Base-by-base conservation (phyloP, 1,140 invertebrate genomes). In the Temnothorax curvispinosus region DNA sequence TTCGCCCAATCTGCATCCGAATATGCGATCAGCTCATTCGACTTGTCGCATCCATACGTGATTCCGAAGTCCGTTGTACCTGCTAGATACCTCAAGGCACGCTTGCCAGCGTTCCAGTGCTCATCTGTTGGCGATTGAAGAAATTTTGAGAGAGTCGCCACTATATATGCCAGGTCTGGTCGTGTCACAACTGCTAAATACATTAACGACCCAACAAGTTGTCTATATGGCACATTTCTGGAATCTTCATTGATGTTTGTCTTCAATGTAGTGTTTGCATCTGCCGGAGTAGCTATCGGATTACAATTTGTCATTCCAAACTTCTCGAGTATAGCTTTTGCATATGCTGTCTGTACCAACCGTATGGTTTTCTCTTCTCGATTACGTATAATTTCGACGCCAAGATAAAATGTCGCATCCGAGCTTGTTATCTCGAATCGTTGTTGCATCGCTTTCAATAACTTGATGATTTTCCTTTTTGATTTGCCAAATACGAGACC, bases 341-440 rank as follows among this genome's bases (percentile, higher is more conserved):
- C 41, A 54, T 72, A 72, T 3, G 15, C 21, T 2, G 69, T 32
- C 8, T 72, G 69, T 15, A 32, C 13, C 1, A 72, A 15, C 0
- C 44, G 18, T 32, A 72, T 18, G 9, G 21, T 72, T 21, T 35
- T 72, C 21, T 27, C 38, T 50, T 27, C 69, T 2, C 21, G 69
- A 52, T 72, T 72, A 2, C 69, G 69, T 18, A 52, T 35, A 5
- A 72, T 72, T 54, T 72, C 69, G 2, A 72, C 11, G 4, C 69
- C 32, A 15, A 72, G 3, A 72, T 72, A 72, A 35, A 21, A 72
- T 4, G n/a, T 72, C 0, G 32, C 69, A 15, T 15, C 44, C 1
- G 47, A 52, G 3, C 41, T 72, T 6, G 50, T 72, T 35, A 72
- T 72, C 15, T 72, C 44, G 4, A 72, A 72, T 15, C 32, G 9